Evolutionary conservation across 2,888 invertebrate genomes (phyloP), one percentile per base, ranked within the genome.

Genomic region (Leucozona laternaria): DNA sequence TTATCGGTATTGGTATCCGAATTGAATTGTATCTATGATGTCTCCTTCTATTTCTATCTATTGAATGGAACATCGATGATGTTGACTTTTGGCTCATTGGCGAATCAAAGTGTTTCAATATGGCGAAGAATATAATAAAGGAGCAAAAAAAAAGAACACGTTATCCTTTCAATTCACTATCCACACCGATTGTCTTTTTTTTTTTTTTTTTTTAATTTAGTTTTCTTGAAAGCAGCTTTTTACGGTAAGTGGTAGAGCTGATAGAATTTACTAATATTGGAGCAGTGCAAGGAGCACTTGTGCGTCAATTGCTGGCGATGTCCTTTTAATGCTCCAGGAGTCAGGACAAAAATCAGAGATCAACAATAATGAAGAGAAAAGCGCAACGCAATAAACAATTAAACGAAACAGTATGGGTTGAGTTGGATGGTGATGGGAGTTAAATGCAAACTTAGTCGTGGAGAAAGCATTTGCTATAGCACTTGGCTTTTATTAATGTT

Each of bases 41-140:
- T 72, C 76, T 77, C 50, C 22, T 57, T 43, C 60, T 62, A 72
- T 55, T 76, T 37, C 58, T 72, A 70, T 81, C 72, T 60, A 60
- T 22, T 60, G 72, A 71, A 71, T 81, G 50, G 58, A 55, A 60
- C 77, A 80, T 81, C 72, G 71, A 85, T 81, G 76, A 60, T 85
- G 58, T 58, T 79, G 70, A 77, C 76, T 68, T 37, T 50, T 68
- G 37, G 37, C 53, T 76, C 55, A 15, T n/a, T 2, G 10, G 15
- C 31, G 28, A 55, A 25, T 72, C 34, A 17, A 20, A 40, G 31
- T 34, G 8, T 43, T 28, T 43, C 34, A 57, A 57, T 43, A 28
- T 58, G 22, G 15, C 22, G 3, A 40, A 40, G 11, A 40, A 37
- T 5, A 37, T 10, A 57, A 15, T 4, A 11, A 37, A 25, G 20